Evolutionary conservation across 2,797 vertebrate genomes (phyloP).

Genomic region (Glossophaga mutica): DNA sequence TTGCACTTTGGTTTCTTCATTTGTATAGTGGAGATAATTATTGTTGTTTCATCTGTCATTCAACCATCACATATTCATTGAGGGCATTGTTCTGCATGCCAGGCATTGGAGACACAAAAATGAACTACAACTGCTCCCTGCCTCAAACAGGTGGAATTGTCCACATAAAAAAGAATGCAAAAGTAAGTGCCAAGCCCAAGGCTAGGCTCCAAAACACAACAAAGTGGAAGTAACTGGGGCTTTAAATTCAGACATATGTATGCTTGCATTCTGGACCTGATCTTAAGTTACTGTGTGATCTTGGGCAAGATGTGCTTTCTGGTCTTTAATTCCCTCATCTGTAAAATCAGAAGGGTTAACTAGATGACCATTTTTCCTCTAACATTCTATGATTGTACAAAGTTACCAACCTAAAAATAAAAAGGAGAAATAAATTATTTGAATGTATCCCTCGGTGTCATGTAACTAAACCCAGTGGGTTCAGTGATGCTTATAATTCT

Average conservation of each 20-base stretch:
- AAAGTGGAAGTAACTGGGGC: background rate
- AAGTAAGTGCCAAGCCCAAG: background rate
- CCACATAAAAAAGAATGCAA: background rate
- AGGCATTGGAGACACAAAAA: background rate
- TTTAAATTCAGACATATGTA: background rate
- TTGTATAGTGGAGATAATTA: background rate
- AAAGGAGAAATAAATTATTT: background rate
- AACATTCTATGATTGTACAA: background rate
- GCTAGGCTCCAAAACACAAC: background rate
- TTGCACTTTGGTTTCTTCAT: slow-evolving; percentile 13
- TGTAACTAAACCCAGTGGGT: background rate
- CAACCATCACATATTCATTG: background rate
- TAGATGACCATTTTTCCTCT: background rate
- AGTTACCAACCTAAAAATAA: background rate
- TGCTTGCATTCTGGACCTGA: background rate
- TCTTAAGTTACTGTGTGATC: background rate
- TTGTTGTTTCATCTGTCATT: background rate
- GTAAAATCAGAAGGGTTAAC: background rate
- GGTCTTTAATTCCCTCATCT: background rate
- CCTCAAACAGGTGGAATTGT: background rate
- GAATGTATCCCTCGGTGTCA: background rate
- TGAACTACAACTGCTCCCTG: background rate
- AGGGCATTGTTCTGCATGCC: background rate
- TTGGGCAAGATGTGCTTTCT: background rate
- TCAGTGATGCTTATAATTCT: background rate